Evolutionary conservation across 92 coral and sea anemone species (phyloP), one percentile per base, ranked within the genome.

Genomic region (Epizoanthus fatuus): DNA sequence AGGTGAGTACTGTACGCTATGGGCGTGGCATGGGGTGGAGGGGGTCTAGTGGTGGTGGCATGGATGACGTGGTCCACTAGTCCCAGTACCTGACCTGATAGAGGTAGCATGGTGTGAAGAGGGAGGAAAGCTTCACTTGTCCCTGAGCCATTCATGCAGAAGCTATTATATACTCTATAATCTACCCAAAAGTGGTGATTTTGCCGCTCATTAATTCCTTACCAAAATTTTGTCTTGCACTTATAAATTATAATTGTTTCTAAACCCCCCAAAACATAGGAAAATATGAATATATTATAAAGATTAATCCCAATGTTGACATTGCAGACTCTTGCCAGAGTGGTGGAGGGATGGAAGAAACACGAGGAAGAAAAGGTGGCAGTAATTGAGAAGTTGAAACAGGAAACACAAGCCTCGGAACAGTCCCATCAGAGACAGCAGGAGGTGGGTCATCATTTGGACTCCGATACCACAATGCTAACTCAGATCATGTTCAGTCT

Each of bases 331-430:
- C 83, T 97, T 35, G 99, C 99, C 80, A 94, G 91, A 74, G 99
- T 97, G 74, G 99, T 97, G 15, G 99, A 95, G 67, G 99, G 98
- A 49, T 97, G 99, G 99, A 97, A 97, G 87, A 97, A 89, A 89
- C 99, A 97, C 66, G 99, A 97, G 86, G 90, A 88, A 65, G 99
- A 95, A 75, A 97, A 97, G 72, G 74, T 95, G 16, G 83, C 88
- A 25, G 86, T 94, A 37, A 87, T 97, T 49, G 89, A 84, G 77
- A 90, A 97, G 63, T 81, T 97, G 45, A 96, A 97, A 73, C 89
- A 84, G 58, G 98, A 95, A 80, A 79, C 94, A 55, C 98, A 95
- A 39, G 85, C 86, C 51, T 92, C 95, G 3, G 98, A 91, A 25
- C 94, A 93, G 85, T 91, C 96, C 7, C 98, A 95, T 37, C 94